Conservation (phyloP, 2,888 invertebrate species). For the Campopleginae sp. region DNA sequence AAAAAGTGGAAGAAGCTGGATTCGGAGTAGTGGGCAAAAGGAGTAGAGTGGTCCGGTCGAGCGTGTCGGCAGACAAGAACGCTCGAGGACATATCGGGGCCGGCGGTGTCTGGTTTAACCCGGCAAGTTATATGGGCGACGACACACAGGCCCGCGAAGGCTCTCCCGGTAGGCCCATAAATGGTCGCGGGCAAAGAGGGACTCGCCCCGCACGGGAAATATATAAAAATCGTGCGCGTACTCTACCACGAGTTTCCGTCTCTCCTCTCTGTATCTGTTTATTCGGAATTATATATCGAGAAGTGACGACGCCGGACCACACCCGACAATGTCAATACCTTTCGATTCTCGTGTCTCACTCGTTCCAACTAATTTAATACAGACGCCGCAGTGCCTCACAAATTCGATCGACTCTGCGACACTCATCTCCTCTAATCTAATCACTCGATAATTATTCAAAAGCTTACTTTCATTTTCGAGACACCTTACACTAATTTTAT, state of each 20-base stretch:
- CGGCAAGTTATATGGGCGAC: constrained; percentile 31
- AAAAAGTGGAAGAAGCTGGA: neutral
- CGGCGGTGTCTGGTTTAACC: constrained; percentile 37
- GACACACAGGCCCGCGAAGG: constrained; percentile 32
- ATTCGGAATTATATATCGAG: constrained; percentile 15
- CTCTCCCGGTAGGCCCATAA: constrained; percentile 65
- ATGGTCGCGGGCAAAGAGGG: constrained; percentile 64
- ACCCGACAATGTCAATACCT: constrained; percentile 63
- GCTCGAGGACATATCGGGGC: constrained; percentile 60
- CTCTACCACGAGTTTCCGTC: constrained; percentile 37
- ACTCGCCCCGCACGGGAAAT: constrained; percentile 63
- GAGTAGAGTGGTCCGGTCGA: constrained; percentile 30
- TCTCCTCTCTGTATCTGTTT: constrained; percentile 25
- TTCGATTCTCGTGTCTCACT: constrained; percentile 17
- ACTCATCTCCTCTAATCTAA: neutral
- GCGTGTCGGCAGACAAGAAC: constrained; percentile 34
- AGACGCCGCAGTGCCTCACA: neutral
- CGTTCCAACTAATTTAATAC: constrained; percentile 21
- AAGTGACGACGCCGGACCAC: constrained; percentile 60
- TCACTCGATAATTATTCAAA: neutral
- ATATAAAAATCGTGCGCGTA: constrained; percentile 54
- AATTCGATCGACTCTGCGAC: neutral
- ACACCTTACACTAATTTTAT: no score
- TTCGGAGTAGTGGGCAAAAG: constrained; percentile 17
- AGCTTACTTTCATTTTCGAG: no score